phyloP scores from a whole-genome alignment of 2,797 vertebrate genomes.

The Argyrosomus regius region DNA sequence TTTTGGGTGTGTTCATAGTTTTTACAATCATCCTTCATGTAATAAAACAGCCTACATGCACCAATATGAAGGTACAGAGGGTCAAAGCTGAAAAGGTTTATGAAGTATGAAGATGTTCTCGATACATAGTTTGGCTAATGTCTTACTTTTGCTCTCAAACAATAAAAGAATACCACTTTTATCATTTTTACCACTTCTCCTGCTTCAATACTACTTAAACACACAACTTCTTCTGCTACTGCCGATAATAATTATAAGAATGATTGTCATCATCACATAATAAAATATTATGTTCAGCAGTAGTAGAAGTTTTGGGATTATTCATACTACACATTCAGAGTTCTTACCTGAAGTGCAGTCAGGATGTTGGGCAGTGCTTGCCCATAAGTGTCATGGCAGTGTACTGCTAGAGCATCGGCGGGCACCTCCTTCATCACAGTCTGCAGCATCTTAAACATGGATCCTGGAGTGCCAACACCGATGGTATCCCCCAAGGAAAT shows the following conservation, averaged over 20 bases:
- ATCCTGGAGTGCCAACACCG: slow-evolving; percentile 93
- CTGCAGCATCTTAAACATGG: slow-evolving; percentile 92
- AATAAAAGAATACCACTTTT: neutral
- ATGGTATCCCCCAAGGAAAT: slow-evolving; percentile 95
- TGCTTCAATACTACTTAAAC: neutral
- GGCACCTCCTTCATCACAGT: slow-evolving; percentile 93
- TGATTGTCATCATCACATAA: neutral
- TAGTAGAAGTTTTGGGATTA: neutral
- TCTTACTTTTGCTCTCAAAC: neutral
- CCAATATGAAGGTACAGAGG: neutral
- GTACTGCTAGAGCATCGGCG: slow-evolving; percentile 88
- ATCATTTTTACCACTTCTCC: neutral
- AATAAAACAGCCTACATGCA: neutral
- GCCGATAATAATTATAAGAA: neutral
- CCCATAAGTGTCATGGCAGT: slow-evolving; percentile 96
- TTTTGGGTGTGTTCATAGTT: neutral
- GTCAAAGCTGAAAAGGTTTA: neutral
- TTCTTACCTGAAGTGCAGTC: slow-evolving; percentile 93
- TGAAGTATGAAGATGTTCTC: neutral
- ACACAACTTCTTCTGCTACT: neutral
- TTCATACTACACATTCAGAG: neutral
- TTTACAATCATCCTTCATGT: neutral
- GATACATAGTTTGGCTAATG: neutral
- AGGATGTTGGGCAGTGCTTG: slow-evolving; percentile 96
- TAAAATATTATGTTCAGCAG: neutral